Conservation (phyloP, 2,888 invertebrate species). For the Zygogramma bicolorata region DNA sequence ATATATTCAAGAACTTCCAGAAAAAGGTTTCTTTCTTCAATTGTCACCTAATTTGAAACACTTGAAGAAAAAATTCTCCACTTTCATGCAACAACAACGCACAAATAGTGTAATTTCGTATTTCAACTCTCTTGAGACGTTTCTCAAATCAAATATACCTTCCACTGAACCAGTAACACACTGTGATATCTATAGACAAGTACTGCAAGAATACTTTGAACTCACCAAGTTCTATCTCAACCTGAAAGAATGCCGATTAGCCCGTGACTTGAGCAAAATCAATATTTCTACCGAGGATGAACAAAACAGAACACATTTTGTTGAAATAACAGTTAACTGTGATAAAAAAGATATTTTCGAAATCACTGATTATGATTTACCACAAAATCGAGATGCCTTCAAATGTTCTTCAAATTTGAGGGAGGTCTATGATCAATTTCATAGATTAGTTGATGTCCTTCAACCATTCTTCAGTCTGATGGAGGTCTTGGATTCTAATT, state of each 20-base stretch:
- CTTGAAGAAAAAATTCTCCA: constrained; percentile 34
- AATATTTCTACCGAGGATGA: constrained; percentile 47
- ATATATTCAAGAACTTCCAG: constrained; percentile 33
- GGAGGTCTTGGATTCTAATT: constrained; percentile 63
- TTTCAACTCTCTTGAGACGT: constrained; percentile 49
- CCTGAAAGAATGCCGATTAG: constrained; percentile 48
- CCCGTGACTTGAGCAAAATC: constrained; percentile 51
- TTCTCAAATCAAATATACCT: constrained; percentile 39
- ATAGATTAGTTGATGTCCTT: constrained; percentile 54
- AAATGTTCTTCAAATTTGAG: constrained; percentile 50
- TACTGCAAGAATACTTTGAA: constrained; percentile 55
- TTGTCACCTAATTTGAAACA: constrained; percentile 12
- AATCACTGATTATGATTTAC: constrained; percentile 56
- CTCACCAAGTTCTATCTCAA: constrained; percentile 56
- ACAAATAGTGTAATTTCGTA: constrained; percentile 39
- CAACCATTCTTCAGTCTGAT: constrained; percentile 64
- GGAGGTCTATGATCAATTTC: constrained; percentile 57
- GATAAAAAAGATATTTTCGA: constrained; percentile 51
- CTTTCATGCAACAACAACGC: constrained; percentile 7
- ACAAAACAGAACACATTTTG: constrained; percentile 48
- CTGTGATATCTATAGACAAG: constrained; percentile 46
- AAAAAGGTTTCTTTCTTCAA: constrained; percentile 34
- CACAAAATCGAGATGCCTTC: constrained; percentile 42
- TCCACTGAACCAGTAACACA: constrained; percentile 31
- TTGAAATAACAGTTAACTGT: constrained; percentile 53